Evolutionary conservation across 2,797 vertebrate species (phyloP).

Genomic region (Neosilurus mollespiculum): DNA sequence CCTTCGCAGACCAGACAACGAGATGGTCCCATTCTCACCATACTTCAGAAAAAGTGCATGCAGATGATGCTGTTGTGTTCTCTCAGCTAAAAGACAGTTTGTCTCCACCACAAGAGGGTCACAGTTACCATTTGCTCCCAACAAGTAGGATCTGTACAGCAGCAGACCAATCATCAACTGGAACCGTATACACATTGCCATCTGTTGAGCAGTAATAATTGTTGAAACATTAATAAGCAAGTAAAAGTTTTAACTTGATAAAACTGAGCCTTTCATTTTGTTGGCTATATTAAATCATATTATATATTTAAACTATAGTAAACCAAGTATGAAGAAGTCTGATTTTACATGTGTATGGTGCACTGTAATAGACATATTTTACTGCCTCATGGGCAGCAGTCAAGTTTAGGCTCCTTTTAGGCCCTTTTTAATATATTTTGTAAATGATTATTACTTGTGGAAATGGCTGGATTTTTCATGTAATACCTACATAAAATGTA

Average conservation of each 20-base stretch:
- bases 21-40: constrained; percentile 89
- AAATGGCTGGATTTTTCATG: too few relatives aligned
- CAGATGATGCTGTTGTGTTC: constrained; percentile 79
- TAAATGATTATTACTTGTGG: neutral
- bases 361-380: neutral
- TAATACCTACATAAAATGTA: too few relatives aligned
- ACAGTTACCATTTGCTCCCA: constrained; percentile 46
- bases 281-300: neutral
- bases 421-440: neutral
- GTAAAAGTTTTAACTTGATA: neutral
- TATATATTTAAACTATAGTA: too few relatives aligned
- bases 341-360: neutral
- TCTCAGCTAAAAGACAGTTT: constrained; percentile 74
- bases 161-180: constrained; percentile 28
- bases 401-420: neutral
- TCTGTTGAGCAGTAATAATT: neutral
- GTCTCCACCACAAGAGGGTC: constrained; percentile 21
- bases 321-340: neutral
- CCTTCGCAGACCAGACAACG: constrained; percentile 81
- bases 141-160: constrained; percentile 30
- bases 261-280: neutral
- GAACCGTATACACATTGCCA: neutral
- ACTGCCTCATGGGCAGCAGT: neutral
- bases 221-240: constrained; percentile 1
- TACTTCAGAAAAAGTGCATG: constrained; percentile 88